phyloP scores from a whole-genome alignment of 1,140 invertebrate species.

The Hermetia illucens region DNA sequence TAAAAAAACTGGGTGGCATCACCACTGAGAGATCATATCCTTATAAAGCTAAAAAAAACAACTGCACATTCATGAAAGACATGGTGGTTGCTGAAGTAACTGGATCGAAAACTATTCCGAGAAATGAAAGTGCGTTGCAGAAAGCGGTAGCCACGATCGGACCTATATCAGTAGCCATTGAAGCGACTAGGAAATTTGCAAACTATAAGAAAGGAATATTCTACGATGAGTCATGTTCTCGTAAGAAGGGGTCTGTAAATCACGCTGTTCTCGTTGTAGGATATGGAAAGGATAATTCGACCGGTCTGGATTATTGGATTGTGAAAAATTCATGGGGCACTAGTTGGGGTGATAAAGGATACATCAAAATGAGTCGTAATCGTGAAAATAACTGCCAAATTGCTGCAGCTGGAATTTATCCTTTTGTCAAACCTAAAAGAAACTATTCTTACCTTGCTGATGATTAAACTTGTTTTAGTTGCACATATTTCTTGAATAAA shows the following conservation, averaged over 20 bases:
- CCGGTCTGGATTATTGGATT: conserved; percentile 38
- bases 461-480: too few relatives aligned
- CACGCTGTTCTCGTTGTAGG: conserved; percentile 36
- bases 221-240: conserved; percentile 44
- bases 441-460: too few relatives aligned
- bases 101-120: conserved; percentile 1
- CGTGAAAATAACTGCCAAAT: conserved; percentile 45
- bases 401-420: conserved; percentile 35
- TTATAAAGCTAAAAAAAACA: conserved; percentile 57
- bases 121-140: conserved; percentile 47
- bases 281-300: conserved; percentile 37
- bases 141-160: conserved; percentile 72
- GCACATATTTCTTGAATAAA: too few relatives aligned
- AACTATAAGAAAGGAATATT: conserved; percentile 41
- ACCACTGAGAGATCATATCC: conserved; percentile 56
- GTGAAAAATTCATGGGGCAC: conserved; percentile 44
- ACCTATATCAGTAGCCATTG: conserved; percentile 74
- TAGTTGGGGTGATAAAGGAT: conserved; percentile 43
- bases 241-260: conserved; percentile 28
- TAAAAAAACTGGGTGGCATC: conserved; percentile 77
- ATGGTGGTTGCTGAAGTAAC: neutral
- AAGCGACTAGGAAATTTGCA: conserved; percentile 60
- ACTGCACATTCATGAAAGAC: conserved; percentile 30
- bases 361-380: conserved; percentile 42
- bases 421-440: conserved; percentile 29